These are phyloP conservation scores for Leptinotarsa haldemani DNA, from an alignment of 2,888 invertebrate genomes.

Conservation along the genomic window DNA sequence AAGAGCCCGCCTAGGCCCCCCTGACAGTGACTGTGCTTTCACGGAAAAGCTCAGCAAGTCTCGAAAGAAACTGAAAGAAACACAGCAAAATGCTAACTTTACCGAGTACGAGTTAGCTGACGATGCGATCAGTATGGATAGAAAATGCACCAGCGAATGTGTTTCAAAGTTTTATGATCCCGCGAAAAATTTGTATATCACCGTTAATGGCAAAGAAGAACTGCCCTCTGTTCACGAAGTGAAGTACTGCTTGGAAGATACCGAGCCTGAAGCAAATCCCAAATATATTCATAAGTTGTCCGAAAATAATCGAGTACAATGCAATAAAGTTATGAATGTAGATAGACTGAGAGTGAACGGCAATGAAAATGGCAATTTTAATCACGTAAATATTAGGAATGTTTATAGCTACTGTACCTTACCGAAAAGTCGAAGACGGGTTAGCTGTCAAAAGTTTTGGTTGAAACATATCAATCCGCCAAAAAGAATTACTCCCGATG, in stretches of 20 bases:
- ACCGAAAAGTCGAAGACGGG: conserved; percentile 63
- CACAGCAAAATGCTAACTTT: conserved; percentile 43
- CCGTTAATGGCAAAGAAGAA: conserved; percentile 79
- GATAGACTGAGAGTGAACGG: conserved; percentile 46
- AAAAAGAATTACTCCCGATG: conserved; percentile 82
- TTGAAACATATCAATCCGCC: conserved; percentile 71
- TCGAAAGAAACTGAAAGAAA: conserved; percentile 50
- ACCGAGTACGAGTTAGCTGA: conserved; percentile 65
- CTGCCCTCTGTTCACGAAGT: conserved; percentile 70
- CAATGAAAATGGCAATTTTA: conserved; percentile 62
- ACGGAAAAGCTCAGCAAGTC: conserved; percentile 55
- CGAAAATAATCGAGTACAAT: conserved; percentile 19
- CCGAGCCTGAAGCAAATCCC: conserved; percentile 36
- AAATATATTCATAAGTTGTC: conserved; percentile 15
- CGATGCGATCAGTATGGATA: conserved; percentile 64
- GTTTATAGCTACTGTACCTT: conserved; percentile 69
- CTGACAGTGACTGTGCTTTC: conserved; percentile 58
- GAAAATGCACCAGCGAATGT: conserved; percentile 56
- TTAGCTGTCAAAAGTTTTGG: conserved; percentile 51
- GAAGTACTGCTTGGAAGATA: conserved; percentile 50
- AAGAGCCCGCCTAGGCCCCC: conserved; percentile 63
- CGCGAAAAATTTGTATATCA: conserved; percentile 68
- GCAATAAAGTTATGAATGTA: conserved; percentile 27
- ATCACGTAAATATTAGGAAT: conserved; percentile 59
- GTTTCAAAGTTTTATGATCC: conserved; percentile 51